phyloP scores from a whole-genome alignment of 2,797 vertebrate genomes.

The Halcyon leucocephala region DNA sequence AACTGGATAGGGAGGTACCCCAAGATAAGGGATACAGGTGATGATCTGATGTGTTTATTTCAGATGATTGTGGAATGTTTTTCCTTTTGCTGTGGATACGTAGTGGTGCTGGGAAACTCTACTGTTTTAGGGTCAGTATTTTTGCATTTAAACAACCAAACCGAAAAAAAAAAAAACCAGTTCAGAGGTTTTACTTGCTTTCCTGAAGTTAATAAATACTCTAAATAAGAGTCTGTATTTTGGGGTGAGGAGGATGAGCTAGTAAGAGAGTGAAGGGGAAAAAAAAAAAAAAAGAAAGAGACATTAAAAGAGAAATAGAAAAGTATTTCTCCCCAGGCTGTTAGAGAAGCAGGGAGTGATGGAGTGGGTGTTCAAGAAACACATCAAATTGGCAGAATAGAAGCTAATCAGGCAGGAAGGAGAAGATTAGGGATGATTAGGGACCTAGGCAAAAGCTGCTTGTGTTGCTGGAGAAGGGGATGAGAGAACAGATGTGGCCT shows the following conservation, averaged over 20 bases:
- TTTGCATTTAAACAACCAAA: neutral
- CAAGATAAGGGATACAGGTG: neutral
- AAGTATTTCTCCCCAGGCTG: slow-evolving; percentile 1
- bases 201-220: neutral
- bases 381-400: slow-evolving; percentile 18
- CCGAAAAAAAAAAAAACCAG: no score
- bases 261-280: neutral
- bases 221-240: neutral
- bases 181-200: neutral
- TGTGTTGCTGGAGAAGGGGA: neutral
- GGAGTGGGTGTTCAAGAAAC: slow-evolving; percentile 31
- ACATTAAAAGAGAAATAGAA: neutral
- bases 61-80: neutral
- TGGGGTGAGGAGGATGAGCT: neutral
- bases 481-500: neutral
- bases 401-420: slow-evolving; percentile 46
- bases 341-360: neutral
- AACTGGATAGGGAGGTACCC: neutral
- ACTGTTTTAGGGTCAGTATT: neutral
- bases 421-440: slow-evolving; percentile 35
- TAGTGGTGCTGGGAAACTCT: neutral
- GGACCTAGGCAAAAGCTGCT: neutral
- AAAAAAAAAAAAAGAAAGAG: accelerated
- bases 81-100: neutral
- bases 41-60: neutral